Percentiles rank a stretch among this genome's conserved stretches.
These are phyloP conservation scores for Gymnocypris eckloni DNA, from an alignment of 2,797 vertebrate species.

Conservation along the genomic window DNA sequence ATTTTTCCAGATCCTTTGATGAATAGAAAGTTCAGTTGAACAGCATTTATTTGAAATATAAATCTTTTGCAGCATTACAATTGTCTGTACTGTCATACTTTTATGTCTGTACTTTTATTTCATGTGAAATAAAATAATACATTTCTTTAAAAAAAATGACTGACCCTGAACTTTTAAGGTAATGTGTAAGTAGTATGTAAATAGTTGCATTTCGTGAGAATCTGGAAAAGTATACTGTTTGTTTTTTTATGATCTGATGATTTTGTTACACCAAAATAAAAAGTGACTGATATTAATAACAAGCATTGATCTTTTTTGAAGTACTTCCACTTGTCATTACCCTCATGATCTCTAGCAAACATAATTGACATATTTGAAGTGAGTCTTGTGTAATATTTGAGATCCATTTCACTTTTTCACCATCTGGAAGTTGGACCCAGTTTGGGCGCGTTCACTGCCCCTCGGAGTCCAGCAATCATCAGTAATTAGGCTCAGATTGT, in stretches of 20 bases:
- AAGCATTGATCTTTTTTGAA: neutral
- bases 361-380: conserved; percentile 43
- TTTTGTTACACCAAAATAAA: conserved; percentile 1
- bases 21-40: too few species aligned
- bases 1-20: neutral
- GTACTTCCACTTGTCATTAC: neutral
- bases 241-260: neutral
- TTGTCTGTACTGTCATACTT: neutral
- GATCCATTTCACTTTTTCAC: conserved; percentile 44
- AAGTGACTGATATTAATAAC: neutral
- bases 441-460: conserved; percentile 50
- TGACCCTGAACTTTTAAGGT: neutral
- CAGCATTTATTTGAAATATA: neutral
- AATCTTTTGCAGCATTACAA: neutral
- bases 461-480: conserved; percentile 58
- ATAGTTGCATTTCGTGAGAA: neutral
- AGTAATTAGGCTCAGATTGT: conserved; percentile 61
- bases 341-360: conserved; percentile 8
- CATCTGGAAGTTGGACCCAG: conserved; percentile 58
- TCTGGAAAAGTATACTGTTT: neutral
- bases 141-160: neutral
- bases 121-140: neutral
- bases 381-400: conserved; percentile 45
- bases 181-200: neutral
- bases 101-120: neutral